phyloP scores from a whole-genome alignment of 2,113 vertebrate species.

The Campylorhamphus procurvoides region DNA sequence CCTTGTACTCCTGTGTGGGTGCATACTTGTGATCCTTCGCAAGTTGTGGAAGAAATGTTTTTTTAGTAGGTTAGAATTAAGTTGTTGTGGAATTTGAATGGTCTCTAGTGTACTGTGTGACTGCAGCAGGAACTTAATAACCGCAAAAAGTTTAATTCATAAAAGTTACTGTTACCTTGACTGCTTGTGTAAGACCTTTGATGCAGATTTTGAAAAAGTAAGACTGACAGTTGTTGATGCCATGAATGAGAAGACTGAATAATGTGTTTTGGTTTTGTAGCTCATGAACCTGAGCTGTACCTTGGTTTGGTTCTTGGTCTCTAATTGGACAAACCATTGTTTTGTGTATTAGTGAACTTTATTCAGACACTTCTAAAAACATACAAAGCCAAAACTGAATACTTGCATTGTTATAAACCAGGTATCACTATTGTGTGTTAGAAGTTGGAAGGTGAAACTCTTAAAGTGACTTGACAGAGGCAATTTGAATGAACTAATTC shows the following conservation, averaged over 20 bases:
- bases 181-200: not conserved
- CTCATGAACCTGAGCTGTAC: not conserved
- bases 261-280: not conserved
- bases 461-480: not conserved
- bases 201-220: not conserved
- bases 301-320: not conserved
- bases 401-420: not conserved
- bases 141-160: slow-evolving; percentile 32
- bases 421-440: not conserved
- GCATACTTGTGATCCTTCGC: slow-evolving; percentile 43
- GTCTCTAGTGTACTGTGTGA: slow-evolving; percentile 12
- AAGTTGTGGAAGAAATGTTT: not conserved
- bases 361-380: not conserved
- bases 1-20: slow-evolving; percentile 27
- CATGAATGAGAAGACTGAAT: not conserved
- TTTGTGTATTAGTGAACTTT: not conserved
- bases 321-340: not conserved
- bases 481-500: not conserved
- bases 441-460: not conserved
- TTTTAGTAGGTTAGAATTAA: slow-evolving; percentile 19
- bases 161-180: not conserved
- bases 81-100: slow-evolving; percentile 23
- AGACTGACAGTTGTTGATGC: not conserved
- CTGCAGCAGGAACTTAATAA: slow-evolving; percentile 13
- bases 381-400: not conserved